Evolutionary conservation across 2,888 invertebrate species (phyloP).

Genomic region (Belgica antarctica): DNA sequence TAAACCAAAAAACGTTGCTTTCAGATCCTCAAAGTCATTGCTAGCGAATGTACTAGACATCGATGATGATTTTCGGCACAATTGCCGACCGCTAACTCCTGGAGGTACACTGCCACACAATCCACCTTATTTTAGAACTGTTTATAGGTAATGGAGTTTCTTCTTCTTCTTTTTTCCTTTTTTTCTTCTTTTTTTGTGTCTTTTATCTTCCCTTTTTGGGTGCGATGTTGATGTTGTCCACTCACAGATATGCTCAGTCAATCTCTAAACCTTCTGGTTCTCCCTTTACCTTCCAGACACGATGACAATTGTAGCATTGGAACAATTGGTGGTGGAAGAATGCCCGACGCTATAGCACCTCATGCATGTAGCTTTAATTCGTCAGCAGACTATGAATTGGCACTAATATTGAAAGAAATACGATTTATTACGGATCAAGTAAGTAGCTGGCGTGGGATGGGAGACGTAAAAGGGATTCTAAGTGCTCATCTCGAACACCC

Average conservation of each 20-base stretch:
- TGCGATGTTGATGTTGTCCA: constrained; percentile 26
- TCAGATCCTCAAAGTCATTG: constrained; percentile 85
- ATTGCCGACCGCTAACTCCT: constrained; percentile 69
- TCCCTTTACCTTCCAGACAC: constrained; percentile 49
- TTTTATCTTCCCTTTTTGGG: constrained; percentile 44
- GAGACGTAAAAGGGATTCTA: too few relatives aligned
- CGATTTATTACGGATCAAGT: constrained; percentile 88
- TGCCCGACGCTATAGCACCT: constrained; percentile 71
- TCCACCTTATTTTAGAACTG: constrained; percentile 68
- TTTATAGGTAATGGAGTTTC: constrained; percentile 63
- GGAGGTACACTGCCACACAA: constrained; percentile 60
- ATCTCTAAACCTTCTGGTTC: constrained; percentile 41
- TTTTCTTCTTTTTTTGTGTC: constrained; percentile 23
- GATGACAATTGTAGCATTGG: constrained; percentile 56
- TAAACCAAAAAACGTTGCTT: constrained; percentile 11
- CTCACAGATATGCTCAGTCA: constrained; percentile 34
- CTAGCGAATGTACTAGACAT: constrained; percentile 95
- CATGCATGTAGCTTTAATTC: constrained; percentile 71
- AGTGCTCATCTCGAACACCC: neutral
- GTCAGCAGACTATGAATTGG: constrained; percentile 90
- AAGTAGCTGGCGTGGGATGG: constrained; percentile 53
- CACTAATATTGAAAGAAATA: constrained; percentile 91
- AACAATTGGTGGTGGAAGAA: constrained; percentile 66
- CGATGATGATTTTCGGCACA: constrained; percentile 91
- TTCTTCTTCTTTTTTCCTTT: constrained; percentile 41